Evolutionary conservation across 2,888 invertebrate genomes (phyloP), one percentile per base, ranked within the genome.

Genomic region (Sipha maydis): DNA sequence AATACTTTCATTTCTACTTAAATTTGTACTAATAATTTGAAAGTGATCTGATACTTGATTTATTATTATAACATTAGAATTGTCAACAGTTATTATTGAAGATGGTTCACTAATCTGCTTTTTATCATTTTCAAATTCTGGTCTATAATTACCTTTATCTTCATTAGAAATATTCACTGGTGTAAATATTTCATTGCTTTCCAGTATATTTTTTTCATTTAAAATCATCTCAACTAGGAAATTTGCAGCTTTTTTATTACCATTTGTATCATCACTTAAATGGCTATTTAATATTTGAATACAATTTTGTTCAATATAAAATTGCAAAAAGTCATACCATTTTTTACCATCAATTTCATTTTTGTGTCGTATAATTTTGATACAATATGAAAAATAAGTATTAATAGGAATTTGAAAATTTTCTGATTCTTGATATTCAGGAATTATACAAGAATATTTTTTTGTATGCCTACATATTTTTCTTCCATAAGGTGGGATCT

Each of bases 321-420:
- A 80, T 56, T 71, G 75, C 67, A 77, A 17, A 41, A 85, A 85
- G 28, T 73, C 56, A n/a, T 61, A 41, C 41, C 73, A 80, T 56
- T 78, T 71, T 56, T 80, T 61, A 61, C 28, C 61, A 7, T 61
- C 28, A 19, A 88, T 75, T 61, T 79, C 75, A 31, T 80, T 38
- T 80, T 17, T n/a, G 9, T 61, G 28, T 25, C 41, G 67, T 61
- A 82, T 54, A 61, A 88, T 80, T 88, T 88, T 88, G 21, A 75
- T 88, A 48, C 56, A 75, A 41, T 48, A 28, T 31, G 75, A 67
- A 1, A 88, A 75, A 75, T 88, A 88, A 56, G 48, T 82, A 80
- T 75, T 69, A 28, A 21, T 56, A 34, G 19, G 3, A 19, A 41
- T 25, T 25, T 31, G 41, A 25, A 21, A 19, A 28, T 56, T 38